Conservation (phyloP, 1,140 invertebrate genomes). For the Drosophila ercepeae region DNA sequence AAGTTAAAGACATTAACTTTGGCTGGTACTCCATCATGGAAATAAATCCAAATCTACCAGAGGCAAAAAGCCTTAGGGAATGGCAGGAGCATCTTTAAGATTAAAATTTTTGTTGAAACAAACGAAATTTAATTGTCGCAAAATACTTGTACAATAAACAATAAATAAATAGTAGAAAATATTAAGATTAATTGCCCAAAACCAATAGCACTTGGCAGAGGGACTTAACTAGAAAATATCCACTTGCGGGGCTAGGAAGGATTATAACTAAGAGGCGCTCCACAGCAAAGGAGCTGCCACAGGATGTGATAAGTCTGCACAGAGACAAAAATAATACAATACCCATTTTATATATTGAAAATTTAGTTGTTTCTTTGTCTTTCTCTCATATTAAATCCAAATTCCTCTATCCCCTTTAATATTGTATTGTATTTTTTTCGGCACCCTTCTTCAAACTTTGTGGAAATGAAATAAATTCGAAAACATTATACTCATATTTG, state of each 20-base stretch:
- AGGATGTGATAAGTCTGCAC: slow-evolving; percentile 32
- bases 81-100: neutral
- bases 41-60: slow-evolving; percentile 7
- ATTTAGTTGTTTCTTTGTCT: neutral
- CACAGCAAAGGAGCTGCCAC: slow-evolving; percentile 20
- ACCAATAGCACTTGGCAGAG: slow-evolving; percentile 35
- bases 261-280: slow-evolving; percentile 46
- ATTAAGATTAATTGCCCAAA: slow-evolving; percentile 55
- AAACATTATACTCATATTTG: neutral
- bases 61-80: neutral
- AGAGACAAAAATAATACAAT: slow-evolving; percentile 13
- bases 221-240: slow-evolving; percentile 55
- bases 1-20: neutral
- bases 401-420: neutral
- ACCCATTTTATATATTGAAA: slow-evolving; percentile 11
- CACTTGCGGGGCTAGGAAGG: slow-evolving; percentile 44
- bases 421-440: too few relatives aligned
- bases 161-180: slow-evolving; percentile 71
- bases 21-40: neutral
- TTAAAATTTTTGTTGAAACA: slow-evolving; percentile 20
- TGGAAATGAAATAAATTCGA: neutral
- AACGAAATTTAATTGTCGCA: slow-evolving; percentile 31
- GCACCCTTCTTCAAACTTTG: too few relatives aligned
- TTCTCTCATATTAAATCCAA: neutral
- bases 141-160: slow-evolving; percentile 69